phyloP scores from a whole-genome alignment of 2,888 invertebrate genomes.

The Strigamia transsilvanica region DNA sequence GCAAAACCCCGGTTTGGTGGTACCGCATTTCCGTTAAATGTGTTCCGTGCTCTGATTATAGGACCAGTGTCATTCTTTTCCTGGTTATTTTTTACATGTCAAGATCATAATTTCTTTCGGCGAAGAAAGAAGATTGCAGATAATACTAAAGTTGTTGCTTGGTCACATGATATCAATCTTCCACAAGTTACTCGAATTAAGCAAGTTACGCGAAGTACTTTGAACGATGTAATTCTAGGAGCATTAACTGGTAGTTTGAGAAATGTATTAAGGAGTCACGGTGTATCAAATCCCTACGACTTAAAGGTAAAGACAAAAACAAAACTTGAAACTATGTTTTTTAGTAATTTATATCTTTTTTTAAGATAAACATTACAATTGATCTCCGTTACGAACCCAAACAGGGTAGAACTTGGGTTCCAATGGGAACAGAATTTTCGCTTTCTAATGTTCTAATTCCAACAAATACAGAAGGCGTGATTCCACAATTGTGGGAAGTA shows the following conservation, averaged over 20 bases:
- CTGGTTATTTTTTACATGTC: slow-evolving; percentile 65
- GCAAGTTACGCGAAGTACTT: slow-evolving; percentile 68
- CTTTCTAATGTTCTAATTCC: slow-evolving; percentile 66
- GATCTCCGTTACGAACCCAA: slow-evolving; percentile 62
- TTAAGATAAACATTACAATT: slow-evolving; percentile 64
- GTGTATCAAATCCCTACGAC: slow-evolving; percentile 67
- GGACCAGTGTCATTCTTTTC: slow-evolving; percentile 67
- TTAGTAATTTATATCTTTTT: slow-evolving; percentile 3
- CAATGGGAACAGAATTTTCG: slow-evolving; percentile 63
- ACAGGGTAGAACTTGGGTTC: slow-evolving; percentile 58
- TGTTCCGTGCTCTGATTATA: slow-evolving; percentile 66
- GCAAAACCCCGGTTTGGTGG: slow-evolving; percentile 64
- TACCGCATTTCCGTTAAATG: slow-evolving; percentile 64
- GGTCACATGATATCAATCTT: slow-evolving; percentile 67
- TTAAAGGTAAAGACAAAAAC: slow-evolving; percentile 63
- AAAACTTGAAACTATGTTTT: background rate
- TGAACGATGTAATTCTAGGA: slow-evolving; percentile 69
- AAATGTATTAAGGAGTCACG: slow-evolving; percentile 66
- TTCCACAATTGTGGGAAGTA: slow-evolving; percentile 70
- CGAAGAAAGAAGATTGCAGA: background rate
- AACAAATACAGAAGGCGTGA: slow-evolving; percentile 69
- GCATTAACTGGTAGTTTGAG: slow-evolving; percentile 68
- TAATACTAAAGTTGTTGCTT: slow-evolving; percentile 61
- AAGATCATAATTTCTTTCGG: slow-evolving; percentile 66
- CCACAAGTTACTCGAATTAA: slow-evolving; percentile 66